Evolutionary conservation across 2,797 vertebrate species (phyloP).

Genomic region (Emydoidea blandingii): DNA sequence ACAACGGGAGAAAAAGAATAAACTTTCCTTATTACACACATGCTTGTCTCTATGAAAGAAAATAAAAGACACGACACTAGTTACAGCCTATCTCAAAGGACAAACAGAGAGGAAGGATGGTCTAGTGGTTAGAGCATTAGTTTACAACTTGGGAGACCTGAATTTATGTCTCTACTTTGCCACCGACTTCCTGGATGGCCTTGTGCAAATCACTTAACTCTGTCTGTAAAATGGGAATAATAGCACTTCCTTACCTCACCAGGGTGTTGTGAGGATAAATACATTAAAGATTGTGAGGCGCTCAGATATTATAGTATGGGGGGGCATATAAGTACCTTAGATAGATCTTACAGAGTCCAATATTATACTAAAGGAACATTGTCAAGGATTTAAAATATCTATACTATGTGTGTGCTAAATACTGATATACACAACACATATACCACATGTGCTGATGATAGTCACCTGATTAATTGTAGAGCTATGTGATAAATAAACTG

Average conservation of each 20-base stretch:
- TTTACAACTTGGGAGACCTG: background rate
- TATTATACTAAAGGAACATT: background rate
- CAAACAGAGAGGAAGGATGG: background rate
- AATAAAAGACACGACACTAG: background rate
- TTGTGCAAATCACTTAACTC: background rate
- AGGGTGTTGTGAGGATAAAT: background rate
- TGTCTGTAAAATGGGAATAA: background rate
- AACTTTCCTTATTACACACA: background rate
- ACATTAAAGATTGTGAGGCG: background rate
- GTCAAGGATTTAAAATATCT: background rate
- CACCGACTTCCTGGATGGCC: background rate
- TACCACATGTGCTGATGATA: background rate
- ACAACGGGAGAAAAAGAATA: background rate
- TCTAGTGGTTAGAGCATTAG: background rate
- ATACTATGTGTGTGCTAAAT: background rate
- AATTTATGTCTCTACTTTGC: background rate
- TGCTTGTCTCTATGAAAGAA: background rate
- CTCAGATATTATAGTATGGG: background rate
- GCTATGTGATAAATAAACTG: background rate
- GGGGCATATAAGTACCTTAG: background rate
- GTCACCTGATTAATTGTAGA: background rate
- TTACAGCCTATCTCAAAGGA: background rate
- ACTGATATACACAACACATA: background rate
- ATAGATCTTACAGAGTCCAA: background rate
- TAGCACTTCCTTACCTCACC: background rate